Percentiles rank a stretch among this genome's conserved stretches.
Conservation (phyloP, 2,113 vertebrate genomes). For the Trinectes maculatus region DNA sequence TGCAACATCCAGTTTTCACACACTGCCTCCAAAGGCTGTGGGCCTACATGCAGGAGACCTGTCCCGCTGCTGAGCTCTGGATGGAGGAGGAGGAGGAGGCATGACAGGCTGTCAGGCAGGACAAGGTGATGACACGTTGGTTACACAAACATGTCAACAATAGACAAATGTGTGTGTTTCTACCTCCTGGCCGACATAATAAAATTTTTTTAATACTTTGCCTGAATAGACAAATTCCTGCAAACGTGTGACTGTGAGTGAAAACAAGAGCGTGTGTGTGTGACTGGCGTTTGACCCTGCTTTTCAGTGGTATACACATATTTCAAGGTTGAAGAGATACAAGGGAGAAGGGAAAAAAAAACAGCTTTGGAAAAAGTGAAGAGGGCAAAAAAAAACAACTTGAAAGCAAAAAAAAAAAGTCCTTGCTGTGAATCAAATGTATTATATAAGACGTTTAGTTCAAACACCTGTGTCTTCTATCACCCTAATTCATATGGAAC, state of each 20-base stretch:
- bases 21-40: constrained; percentile 40
- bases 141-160: constrained; percentile 25
- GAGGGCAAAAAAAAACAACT: constrained; percentile 31
- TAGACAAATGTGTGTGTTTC: constrained; percentile 26
- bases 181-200: no score
- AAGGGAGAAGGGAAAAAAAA: rapidly evolving
- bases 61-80: constrained; percentile 29
- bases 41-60: constrained; percentile 1
- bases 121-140: constrained; percentile 27
- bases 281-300: no score
- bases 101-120: background rate
- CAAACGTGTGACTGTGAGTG: background rate
- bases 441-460: constrained; percentile 28
- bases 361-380: background rate
- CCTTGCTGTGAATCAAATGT: constrained; percentile 22
- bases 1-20: constrained; percentile 54
- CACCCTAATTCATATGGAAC: background rate
- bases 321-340: constrained; percentile 19
- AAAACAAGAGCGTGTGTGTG: background rate
- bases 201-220: background rate
- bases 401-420: constrained; percentile 1
- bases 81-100: constrained; percentile 29
- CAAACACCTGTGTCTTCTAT: constrained; percentile 6
- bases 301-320: background rate
- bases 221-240: background rate